phyloP scores from a whole-genome alignment of 1,140 invertebrate genomes.

The Ruditapes philippinarum region DNA sequence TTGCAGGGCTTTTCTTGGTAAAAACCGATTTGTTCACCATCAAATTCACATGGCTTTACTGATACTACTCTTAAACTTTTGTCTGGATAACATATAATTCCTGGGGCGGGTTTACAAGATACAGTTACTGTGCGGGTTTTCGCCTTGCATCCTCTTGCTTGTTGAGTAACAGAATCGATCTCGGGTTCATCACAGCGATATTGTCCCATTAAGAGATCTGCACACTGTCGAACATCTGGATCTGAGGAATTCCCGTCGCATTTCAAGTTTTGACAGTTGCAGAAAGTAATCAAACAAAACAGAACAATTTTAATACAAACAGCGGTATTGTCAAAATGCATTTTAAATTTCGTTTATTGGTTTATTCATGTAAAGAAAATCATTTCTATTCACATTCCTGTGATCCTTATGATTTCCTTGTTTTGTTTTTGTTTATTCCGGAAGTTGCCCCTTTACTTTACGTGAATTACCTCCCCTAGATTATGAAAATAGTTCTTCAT shows the following conservation, averaged over 20 bases:
- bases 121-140: slow-evolving; percentile 89
- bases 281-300: background rate
- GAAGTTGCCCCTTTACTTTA: slow-evolving; percentile 13
- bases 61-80: background rate
- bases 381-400: background rate
- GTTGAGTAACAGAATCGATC: slow-evolving; percentile 96
- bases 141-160: slow-evolving; percentile 93
- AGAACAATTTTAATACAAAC: background rate
- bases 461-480: background rate
- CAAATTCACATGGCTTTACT: slow-evolving; percentile 90
- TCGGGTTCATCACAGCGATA: slow-evolving; percentile 94
- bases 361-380: background rate
- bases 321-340: slow-evolving; percentile 8
- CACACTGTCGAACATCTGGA: slow-evolving; percentile 29
- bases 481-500: background rate
- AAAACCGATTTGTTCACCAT: slow-evolving; percentile 90
- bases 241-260: background rate
- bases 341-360: background rate
- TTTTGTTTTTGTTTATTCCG: slow-evolving; percentile 32
- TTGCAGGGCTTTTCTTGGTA: slow-evolving; percentile 94
- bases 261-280: background rate
- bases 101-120: slow-evolving; percentile 93
- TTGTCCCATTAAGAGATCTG: slow-evolving; percentile 78
- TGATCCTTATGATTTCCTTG: background rate
- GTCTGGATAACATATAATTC: slow-evolving; percentile 90